Percentiles rank a stretch among this genome's conserved stretches.
These are phyloP conservation scores for Lichenostomus cassidix DNA, from an alignment of 2,113 vertebrate genomes.

Conservation along the genomic window DNA sequence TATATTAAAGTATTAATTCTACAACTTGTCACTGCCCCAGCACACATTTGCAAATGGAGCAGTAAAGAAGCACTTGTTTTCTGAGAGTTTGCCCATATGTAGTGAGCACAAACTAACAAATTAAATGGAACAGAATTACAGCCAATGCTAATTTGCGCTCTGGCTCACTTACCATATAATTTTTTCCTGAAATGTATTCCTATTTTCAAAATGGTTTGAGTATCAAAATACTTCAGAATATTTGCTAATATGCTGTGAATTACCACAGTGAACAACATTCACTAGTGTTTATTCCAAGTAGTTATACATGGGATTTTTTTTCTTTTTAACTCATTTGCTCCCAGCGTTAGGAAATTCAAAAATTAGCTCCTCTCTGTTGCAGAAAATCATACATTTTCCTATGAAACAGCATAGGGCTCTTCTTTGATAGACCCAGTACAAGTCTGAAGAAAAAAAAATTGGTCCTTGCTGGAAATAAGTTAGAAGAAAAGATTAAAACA, in stretches of 20 bases:
- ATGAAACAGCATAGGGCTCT: background rate
- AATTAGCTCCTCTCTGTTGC: background rate
- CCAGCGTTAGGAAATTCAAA: background rate
- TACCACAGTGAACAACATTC: background rate
- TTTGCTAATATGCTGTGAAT: conserved; percentile 25
- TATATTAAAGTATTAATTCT: conserved; percentile 67
- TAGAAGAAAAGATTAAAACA: background rate
- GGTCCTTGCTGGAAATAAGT: background rate
- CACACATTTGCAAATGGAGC: conserved; percentile 27
- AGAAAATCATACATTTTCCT: background rate
- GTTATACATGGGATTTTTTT: background rate
- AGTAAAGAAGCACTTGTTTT: background rate
- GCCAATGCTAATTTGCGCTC: background rate
- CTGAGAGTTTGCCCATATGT: background rate
- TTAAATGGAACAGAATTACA: conserved; percentile 21
- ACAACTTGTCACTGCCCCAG: background rate
- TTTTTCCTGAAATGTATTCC: conserved; percentile 13
- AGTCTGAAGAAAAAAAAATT: background rate
- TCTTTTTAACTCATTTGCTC: background rate
- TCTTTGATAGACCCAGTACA: background rate
- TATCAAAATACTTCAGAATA: conserved; percentile 5
- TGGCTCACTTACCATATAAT: background rate
- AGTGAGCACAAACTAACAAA: background rate
- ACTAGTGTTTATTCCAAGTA: background rate
- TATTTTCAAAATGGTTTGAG: background rate